Evolutionary conservation across 2,113 vertebrate genomes (phyloP).

Genomic region (Orthonyx spaldingii): DNA sequence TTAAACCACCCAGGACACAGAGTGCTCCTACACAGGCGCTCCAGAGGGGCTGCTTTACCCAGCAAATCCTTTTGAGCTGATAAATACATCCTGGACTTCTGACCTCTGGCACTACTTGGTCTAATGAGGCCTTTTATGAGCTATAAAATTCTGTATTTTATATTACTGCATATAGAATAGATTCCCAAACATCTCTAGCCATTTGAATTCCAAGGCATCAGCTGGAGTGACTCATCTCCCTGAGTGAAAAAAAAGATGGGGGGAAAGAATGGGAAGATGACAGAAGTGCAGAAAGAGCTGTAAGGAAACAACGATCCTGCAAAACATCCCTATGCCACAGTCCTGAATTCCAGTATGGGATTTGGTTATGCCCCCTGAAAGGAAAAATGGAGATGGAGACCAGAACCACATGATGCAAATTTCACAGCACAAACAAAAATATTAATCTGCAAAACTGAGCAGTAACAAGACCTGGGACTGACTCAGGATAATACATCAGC

Average conservation of each 20-base stretch:
- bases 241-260: background rate
- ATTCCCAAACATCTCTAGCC: background rate
- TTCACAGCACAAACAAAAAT: background rate
- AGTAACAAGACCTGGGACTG: background rate
- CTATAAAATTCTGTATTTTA: background rate
- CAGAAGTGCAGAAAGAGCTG: background rate
- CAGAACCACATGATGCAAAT: background rate
- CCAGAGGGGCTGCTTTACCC: background rate
- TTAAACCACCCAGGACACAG: background rate
- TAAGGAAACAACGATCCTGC: background rate
- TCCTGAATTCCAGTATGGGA: background rate
- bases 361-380: background rate
- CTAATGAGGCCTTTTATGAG: background rate
- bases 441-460: background rate
- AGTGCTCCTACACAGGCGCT: background rate
- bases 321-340: background rate
- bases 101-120: background rate
- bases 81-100: background rate
- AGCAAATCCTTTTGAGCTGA: background rate
- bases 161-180: background rate
- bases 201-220: background rate
- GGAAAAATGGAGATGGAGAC: background rate
- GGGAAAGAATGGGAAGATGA: rapidly evolving
- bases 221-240: background rate
- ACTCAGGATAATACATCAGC: background rate